A percentile compares a stretch with the other conserved stretches of the same genome.
Evolutionary conservation across 2,113 vertebrate genomes (phyloP).

Genomic region (human): DNA sequence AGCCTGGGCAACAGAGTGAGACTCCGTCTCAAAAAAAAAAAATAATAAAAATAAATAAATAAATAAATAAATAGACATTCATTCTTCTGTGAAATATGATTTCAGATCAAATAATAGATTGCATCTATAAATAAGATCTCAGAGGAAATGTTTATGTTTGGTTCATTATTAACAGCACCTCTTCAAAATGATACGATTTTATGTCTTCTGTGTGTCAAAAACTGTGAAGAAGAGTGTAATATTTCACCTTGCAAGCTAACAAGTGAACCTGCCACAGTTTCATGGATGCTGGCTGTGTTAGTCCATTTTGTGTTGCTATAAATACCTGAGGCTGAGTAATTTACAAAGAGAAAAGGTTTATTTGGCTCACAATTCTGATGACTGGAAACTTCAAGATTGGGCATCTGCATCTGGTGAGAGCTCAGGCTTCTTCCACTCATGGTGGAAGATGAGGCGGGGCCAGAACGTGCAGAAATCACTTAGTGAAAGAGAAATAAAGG

Average conservation of each 20-base stretch:
- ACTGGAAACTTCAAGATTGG: neutral
- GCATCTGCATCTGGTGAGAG: neutral
- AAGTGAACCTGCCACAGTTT: neutral
- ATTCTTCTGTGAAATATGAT: slow-evolving; percentile 11
- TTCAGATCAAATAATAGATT: slow-evolving; percentile 13
- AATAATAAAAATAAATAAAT: too few species aligned
- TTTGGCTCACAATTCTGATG: neutral
- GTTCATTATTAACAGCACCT: neutral
- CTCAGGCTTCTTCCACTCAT: neutral
- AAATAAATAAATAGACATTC: neutral
- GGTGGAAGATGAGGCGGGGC: neutral
- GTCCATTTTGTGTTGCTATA: neutral
- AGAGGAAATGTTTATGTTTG: neutral
- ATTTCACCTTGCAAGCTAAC: neutral
- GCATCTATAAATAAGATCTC: neutral
- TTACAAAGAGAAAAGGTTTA: neutral
- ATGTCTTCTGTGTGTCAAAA: neutral
- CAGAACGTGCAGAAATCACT: neutral
- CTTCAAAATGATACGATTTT: neutral
- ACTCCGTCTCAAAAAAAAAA: too few species aligned
- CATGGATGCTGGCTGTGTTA: neutral
- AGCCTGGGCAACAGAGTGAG: too few species aligned
- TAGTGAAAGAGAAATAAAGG: neutral
- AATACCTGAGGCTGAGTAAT: neutral
- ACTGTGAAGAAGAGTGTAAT: neutral